phyloP scores from a whole-genome alignment of 2,888 invertebrate genomes.

The Caenorhabditis japonica region DNA sequence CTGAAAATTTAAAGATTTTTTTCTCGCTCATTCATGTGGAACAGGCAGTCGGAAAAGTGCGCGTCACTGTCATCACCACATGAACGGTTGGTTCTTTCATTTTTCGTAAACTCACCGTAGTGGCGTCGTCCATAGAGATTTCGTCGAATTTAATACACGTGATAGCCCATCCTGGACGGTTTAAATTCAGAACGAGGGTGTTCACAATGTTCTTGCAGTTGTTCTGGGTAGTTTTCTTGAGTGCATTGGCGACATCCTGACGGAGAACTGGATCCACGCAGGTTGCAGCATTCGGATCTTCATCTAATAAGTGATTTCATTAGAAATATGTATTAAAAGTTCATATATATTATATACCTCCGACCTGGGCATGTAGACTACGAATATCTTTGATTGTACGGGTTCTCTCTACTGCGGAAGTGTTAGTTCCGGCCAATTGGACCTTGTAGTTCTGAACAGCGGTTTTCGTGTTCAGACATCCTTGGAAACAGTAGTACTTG shows the following conservation, averaged over 20 bases:
- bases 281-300: constrained; percentile 53
- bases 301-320: constrained; percentile 16
- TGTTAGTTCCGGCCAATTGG: constrained; percentile 22
- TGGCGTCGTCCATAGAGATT: constrained; percentile 31
- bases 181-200: constrained; percentile 52
- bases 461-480: constrained; percentile 56
- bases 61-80: too few relatives aligned
- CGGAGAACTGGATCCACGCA: constrained; percentile 55
- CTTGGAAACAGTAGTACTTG: constrained; percentile 58
- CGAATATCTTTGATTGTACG: constrained; percentile 14
- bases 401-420: constrained; percentile 18
- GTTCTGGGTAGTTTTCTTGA: constrained; percentile 47
- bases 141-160: constrained; percentile 52
- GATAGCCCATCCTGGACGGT: constrained; percentile 58
- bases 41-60: too few relatives aligned
- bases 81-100: too few relatives aligned
- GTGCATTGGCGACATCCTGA: constrained; percentile 43
- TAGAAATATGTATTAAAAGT: too few relatives aligned
- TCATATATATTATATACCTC: too few relatives aligned
- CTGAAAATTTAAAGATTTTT: constrained; percentile 14
- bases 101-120: constrained; percentile 7
- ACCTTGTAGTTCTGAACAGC: constrained; percentile 62
- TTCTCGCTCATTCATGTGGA: neutral
- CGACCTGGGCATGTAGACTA: neutral
- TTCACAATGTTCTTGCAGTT: constrained; percentile 55